Evolutionary conservation across 2,113 vertebrate species (phyloP).

Genomic region (Gallinago media): DNA sequence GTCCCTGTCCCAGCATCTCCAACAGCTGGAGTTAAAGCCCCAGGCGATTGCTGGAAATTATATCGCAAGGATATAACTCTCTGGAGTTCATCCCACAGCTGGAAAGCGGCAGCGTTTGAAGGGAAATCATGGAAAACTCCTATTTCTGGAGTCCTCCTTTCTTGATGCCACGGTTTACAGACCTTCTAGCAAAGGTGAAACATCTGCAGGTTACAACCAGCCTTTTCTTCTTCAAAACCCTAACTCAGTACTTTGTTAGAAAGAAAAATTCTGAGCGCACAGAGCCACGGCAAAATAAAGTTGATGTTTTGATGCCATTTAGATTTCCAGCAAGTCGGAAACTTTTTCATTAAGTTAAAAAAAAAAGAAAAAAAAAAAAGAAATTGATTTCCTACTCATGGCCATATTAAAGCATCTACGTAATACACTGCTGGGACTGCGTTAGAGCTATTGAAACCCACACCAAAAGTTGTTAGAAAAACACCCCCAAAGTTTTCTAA

Average conservation of each 20-base stretch:
- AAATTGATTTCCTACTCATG: background rate
- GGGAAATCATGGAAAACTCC: background rate
- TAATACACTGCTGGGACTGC: background rate
- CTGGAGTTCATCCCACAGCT: background rate
- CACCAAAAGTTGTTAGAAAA: background rate
- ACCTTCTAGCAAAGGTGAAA: background rate
- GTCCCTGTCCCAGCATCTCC: background rate
- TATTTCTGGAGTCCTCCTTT: background rate
- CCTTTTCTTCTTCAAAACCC: background rate
- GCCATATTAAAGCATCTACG: background rate
- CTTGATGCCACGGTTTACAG: background rate
- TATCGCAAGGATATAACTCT: background rate
- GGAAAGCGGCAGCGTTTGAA: background rate
- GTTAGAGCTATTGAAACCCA: background rate
- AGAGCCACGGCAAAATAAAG: background rate
- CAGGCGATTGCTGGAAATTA: background rate
- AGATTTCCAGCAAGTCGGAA: background rate
- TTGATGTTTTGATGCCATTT: background rate
- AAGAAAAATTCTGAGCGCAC: background rate
- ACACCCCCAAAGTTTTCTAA: background rate
- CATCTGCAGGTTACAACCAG: background rate
- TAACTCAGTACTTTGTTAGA: rapidly evolving
- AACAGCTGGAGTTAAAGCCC: background rate
- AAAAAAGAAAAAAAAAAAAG: background rate
- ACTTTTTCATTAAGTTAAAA: background rate